These are phyloP conservation scores for Drosophila atripex DNA, from an alignment of 2,888 invertebrate species.

Conservation along the genomic window DNA sequence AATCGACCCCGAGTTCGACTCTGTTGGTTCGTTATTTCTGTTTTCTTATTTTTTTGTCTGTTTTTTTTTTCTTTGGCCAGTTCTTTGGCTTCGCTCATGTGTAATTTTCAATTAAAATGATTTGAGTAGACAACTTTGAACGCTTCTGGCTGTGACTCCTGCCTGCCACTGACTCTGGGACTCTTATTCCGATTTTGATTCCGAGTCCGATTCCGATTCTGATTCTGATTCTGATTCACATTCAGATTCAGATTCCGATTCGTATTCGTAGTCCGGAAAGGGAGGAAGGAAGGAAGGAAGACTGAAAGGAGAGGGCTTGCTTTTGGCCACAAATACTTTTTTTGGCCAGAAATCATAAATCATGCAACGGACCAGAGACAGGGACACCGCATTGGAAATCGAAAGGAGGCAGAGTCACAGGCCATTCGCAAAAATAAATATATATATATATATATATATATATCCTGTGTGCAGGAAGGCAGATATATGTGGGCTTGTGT, in stretches of 20 bases:
- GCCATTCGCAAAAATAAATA: conserved; percentile 37
- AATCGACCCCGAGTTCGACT: not conserved
- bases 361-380: conserved; percentile 70
- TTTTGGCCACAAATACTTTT: conserved; percentile 67
- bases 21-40: not conserved
- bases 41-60: not conserved
- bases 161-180: conserved; percentile 18
- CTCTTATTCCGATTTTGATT: conserved; percentile 3
- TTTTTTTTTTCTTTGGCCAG: conserved; percentile 9
- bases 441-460: conserved; percentile 42
- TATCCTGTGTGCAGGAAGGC: conserved; percentile 2
- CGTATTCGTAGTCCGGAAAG: conserved; percentile 14
- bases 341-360: conserved; percentile 73
- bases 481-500: conserved; percentile 46
- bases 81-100: conserved; percentile 76
- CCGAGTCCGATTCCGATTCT: conserved; percentile 4
- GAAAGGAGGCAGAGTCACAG: conserved; percentile 37
- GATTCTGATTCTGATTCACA: conserved; percentile 7
- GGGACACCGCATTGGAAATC: conserved; percentile 72
- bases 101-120: conserved; percentile 82
- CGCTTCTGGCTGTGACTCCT: conserved; percentile 53
- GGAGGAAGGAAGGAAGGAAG: not conserved
- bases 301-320: conserved; percentile 1
- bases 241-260: conserved; percentile 7
- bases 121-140: conserved; percentile 77